A percentile compares a stretch with the other conserved stretches of the same genome.
phyloP scores from a whole-genome alignment of 2,113 vertebrate species.

The Stomatorhinus ivindoensis region DNA sequence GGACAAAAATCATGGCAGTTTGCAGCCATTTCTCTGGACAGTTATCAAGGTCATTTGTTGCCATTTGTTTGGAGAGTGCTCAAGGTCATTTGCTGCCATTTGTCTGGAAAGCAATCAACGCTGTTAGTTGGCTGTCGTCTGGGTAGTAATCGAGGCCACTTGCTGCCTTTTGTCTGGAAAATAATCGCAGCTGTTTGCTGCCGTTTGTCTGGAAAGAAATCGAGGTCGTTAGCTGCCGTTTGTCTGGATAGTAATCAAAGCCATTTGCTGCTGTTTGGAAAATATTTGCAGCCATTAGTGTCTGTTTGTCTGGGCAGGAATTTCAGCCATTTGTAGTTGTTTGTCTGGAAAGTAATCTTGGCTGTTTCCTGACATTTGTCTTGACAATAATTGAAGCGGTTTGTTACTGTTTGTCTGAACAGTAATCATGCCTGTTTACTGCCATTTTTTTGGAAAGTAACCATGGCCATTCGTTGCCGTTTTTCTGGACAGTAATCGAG shows the following conservation, averaged over 20 bases:
- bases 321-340: not conserved
- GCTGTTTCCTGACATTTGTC: not conserved
- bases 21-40: not conserved
- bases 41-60: not conserved
- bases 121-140: not conserved
- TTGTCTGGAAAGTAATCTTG: not conserved
- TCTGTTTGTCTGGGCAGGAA: not conserved
- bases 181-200: not conserved
- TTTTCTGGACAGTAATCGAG: not conserved
- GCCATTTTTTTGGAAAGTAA: not conserved
- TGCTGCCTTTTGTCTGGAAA: not conserved
- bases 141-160: not conserved
- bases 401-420: not conserved
- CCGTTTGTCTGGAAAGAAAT: not conserved
- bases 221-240: not conserved
- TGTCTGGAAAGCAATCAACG: not conserved
- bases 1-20: not conserved
- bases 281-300: not conserved
- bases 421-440: not conserved
- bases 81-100: not conserved
- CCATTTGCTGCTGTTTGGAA: not conserved
- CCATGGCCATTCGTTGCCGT: not conserved
- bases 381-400: not conserved
- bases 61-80: not conserved
- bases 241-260: not conserved